These are phyloP conservation scores for Graphium colonna DNA, from an alignment of 2,888 invertebrate genomes.

Conservation along the genomic window DNA sequence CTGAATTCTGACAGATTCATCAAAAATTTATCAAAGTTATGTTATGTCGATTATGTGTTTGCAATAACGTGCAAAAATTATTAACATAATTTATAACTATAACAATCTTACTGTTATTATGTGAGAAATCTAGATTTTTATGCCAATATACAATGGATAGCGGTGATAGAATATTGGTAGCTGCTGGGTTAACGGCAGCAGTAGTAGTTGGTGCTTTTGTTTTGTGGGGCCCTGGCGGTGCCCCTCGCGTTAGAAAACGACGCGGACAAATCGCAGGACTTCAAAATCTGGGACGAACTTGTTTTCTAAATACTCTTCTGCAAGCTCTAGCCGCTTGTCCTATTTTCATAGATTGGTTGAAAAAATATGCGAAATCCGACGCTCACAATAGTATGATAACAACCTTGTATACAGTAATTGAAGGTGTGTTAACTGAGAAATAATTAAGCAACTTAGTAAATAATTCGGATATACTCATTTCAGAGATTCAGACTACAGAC, in stretches of 20 bases:
- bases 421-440: conserved; percentile 74
- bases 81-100: neutral
- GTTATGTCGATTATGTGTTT: neutral
- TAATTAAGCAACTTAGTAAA: neutral
- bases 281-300: conserved; percentile 94
- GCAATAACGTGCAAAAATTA: neutral
- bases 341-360: conserved; percentile 90
- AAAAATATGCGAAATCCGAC: conserved; percentile 80
- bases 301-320: conserved; percentile 94
- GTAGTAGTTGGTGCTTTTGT: conserved; percentile 91
- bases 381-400: conserved; percentile 86
- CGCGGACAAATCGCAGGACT: conserved; percentile 90
- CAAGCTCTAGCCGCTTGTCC: conserved; percentile 95
- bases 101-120: conserved; percentile 13
- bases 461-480: neutral
- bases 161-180: conserved; percentile 88
- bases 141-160: conserved; percentile 78
- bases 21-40: neutral
- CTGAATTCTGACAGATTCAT: no score
- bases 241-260: conserved; percentile 80
- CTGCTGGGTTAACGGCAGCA: conserved; percentile 89
- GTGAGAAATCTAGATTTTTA: conserved; percentile 17
- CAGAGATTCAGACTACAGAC: neutral
- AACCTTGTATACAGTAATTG: conserved; percentile 86
- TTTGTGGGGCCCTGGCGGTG: conserved; percentile 88